A percentile compares a stretch with the other conserved stretches of the same genome.
Evolutionary conservation across 2,888 invertebrate species (phyloP).

Genomic region (Elaeidobius kamerunicus): DNA sequence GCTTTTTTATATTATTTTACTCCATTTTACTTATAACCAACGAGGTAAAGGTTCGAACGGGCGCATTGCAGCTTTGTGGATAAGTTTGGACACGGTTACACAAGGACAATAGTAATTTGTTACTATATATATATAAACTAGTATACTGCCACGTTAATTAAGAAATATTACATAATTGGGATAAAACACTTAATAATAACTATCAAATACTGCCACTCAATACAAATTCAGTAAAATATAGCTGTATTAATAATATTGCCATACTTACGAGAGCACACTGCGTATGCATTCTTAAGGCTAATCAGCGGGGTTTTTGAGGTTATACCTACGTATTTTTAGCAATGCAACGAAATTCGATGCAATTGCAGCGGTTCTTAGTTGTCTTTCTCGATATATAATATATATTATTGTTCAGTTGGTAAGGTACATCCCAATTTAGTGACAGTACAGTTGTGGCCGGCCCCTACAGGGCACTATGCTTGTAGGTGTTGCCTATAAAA

Average conservation of each 20-base stretch:
- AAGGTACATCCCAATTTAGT: constrained; percentile 7
- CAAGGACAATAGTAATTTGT: background rate
- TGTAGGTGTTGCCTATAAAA: constrained; percentile 23
- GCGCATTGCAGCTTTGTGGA: constrained; percentile 7
- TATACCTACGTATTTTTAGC: too few relatives aligned
- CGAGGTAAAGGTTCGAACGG: background rate
- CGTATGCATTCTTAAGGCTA: constrained; percentile 11
- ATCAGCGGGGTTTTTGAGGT: too few relatives aligned
- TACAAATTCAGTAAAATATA: background rate
- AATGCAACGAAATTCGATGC: background rate
- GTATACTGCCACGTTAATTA: background rate
- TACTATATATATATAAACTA: background rate
- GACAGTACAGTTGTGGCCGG: constrained; percentile 23
- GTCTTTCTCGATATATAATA: too few relatives aligned
- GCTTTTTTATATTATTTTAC: too few relatives aligned
- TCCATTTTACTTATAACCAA: too few relatives aligned
- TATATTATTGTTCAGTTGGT: too few relatives aligned
- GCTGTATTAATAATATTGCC: constrained; percentile 9
- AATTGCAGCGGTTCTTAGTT: background rate
- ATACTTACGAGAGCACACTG: constrained; percentile 20
- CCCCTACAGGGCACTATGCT: constrained; percentile 24
- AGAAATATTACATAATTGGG: too few relatives aligned
- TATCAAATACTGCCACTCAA: constrained; percentile 5
- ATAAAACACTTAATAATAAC: too few relatives aligned
- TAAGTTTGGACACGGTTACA: constrained; percentile 4